Evolutionary conservation across 2,888 invertebrate species (phyloP).

Genomic region (Shargacucullia verbasci): DNA sequence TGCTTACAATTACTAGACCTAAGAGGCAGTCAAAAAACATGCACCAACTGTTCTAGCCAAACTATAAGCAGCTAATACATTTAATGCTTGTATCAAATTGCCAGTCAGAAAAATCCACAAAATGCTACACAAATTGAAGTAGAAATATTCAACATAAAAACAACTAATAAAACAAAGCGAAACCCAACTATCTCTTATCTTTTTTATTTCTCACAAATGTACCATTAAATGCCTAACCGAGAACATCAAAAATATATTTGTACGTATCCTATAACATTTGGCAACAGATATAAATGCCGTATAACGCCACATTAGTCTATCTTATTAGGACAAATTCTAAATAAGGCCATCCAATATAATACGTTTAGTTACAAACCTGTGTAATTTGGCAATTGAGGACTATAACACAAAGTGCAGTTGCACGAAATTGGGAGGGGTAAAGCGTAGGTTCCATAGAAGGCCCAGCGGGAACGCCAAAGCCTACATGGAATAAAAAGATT

Average conservation of each 20-base stretch:
- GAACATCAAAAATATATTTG: slow-evolving; percentile 24
- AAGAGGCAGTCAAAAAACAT: no score
- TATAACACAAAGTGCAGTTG: slow-evolving; percentile 29
- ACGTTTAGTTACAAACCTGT: slow-evolving; percentile 4
- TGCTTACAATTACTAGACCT: no score
- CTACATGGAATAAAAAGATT: background rate
- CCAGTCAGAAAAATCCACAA: background rate
- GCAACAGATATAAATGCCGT: slow-evolving; percentile 5
- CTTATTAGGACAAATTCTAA: slow-evolving; percentile 1
- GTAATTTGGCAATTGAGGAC: slow-evolving; percentile 34
- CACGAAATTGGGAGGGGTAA: slow-evolving; percentile 7
- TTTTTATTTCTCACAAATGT: slow-evolving; percentile 24
- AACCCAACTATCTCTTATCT: slow-evolving; percentile 23
- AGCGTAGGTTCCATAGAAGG: background rate
- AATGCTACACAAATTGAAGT: no score
- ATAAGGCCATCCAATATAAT: background rate
- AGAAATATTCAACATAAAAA: slow-evolving; percentile 11
- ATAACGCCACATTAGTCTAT: background rate
- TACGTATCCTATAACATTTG: slow-evolving; percentile 19
- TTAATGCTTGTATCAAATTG: no score
- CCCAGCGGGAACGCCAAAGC: background rate
- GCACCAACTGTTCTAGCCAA: no score
- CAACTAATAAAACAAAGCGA: background rate
- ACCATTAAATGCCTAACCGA: slow-evolving; percentile 16
- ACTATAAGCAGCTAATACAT: no score